Evolutionary conservation across 2,888 invertebrate species (phyloP), one percentile per base, ranked within the genome.

Genomic region (Pyralis farinalis): DNA sequence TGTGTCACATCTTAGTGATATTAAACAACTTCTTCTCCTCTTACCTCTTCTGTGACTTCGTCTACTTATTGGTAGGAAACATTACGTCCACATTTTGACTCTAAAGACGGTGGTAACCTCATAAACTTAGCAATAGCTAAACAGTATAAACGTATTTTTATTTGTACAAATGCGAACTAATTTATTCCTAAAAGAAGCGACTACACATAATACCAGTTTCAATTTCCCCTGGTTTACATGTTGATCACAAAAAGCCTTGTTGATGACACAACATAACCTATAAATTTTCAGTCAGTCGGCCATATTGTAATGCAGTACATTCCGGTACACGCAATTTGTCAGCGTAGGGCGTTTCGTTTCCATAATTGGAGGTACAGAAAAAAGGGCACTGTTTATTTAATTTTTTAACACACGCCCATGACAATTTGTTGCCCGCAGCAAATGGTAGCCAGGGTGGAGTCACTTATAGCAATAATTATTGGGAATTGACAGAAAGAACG

Each of bases 311-410:
- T 54, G 47, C 47, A 56, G 25, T 7, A 7, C 25, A 25, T 25
- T 25, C 60, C 60, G 70, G 72, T 65, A 71, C 70, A 69, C 60
- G 57, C 55, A 81, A 83, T 85, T 79, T 84, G 85, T 85, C 84
- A 79, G 71, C 65, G 49, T 54, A 62, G 75, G 82, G 80, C 80
- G 81, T 75, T 73, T 65, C 71, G 55, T 35, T 35, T 27, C 27
- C 12, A 37, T 22, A 38, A 41, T 43, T 40, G 40, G 37, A 34
- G 28, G 35, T 38, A 40, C 36, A 46, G 28, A 16, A 28, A 32
- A 22, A 34, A 37, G 37, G 37, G 31, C 30, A 30, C 25, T 25
- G 25, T 25, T 25, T 25, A 25, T 25, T 33, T 21, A 25, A 34
- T n/a, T 20, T 29, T 12, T 32, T 20, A 12, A 33, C 33, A 40